Percentiles rank a stretch among this genome's conserved stretches.
phyloP scores from a whole-genome alignment of 1,140 invertebrate genomes.

The Belonocnema kinseyi region DNA sequence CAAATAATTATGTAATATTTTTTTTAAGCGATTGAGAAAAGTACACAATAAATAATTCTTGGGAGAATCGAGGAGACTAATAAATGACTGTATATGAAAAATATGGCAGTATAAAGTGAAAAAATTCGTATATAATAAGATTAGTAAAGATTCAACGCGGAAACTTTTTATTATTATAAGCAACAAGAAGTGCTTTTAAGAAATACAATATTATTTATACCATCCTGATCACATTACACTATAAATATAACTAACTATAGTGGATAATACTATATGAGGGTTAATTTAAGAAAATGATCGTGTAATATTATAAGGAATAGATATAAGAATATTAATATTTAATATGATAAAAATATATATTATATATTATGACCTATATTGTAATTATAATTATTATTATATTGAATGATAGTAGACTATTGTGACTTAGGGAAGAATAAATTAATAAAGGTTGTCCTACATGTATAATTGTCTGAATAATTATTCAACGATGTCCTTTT shows the following conservation, averaged over 20 bases:
- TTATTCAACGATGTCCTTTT: background rate
- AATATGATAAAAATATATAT: conserved; percentile 61
- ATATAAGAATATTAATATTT: conserved; percentile 69
- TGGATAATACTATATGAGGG: conserved; percentile 53
- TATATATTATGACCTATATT: conserved; percentile 63
- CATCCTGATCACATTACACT: conserved; percentile 64
- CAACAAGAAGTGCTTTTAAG: conserved; percentile 75
- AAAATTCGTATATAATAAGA: conserved; percentile 19
- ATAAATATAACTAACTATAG: conserved; percentile 52
- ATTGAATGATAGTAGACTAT: conserved; percentile 72
- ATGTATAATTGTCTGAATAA: conserved; percentile 49
- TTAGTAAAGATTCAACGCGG: conserved; percentile 34
- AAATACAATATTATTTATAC: conserved; percentile 74
- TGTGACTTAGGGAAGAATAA: conserved; percentile 70
- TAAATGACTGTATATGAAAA: background rate
- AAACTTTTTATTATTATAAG: conserved; percentile 71
- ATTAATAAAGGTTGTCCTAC: conserved; percentile 74
- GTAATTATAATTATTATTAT: conserved; percentile 69
- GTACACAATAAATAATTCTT: background rate
- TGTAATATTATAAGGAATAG: conserved; percentile 66
- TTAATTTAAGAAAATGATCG: conserved; percentile 63
- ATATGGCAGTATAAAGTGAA: conserved; percentile 8
- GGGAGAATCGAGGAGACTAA: conserved; percentile 30
- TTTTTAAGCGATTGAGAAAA: background rate
- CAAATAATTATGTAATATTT: background rate